Evolutionary conservation across 1,140 invertebrate genomes (phyloP).

Genomic region (Pteromalus puparum): DNA sequence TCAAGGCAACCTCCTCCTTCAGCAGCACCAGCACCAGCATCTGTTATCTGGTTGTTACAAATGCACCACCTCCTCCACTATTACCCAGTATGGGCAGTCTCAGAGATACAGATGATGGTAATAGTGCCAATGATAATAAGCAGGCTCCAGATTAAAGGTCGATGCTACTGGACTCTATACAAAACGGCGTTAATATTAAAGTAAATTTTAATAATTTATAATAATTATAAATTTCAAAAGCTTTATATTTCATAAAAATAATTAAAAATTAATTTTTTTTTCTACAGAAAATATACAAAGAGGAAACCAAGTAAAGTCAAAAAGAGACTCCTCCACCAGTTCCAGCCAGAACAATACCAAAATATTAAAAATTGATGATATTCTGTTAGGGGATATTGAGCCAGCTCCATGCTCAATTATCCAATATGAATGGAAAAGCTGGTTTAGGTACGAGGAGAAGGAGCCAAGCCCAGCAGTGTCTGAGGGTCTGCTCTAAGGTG

Average conservation of each 20-base stretch:
- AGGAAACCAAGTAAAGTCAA: slow-evolving; percentile 66
- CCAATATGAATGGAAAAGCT: too few relatives aligned
- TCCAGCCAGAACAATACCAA: too few relatives aligned
- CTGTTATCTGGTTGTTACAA: slow-evolving; percentile 60
- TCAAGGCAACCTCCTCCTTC: slow-evolving; percentile 69
- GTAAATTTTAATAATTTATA: slow-evolving; percentile 65
- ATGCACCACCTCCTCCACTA: slow-evolving; percentile 73
- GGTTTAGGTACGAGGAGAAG: too few relatives aligned
- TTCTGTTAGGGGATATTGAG: too few relatives aligned
- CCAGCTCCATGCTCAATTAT: too few relatives aligned
- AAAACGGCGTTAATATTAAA: slow-evolving; percentile 81
- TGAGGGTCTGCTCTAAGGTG: too few relatives aligned
- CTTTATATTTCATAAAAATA: slow-evolving; percentile 8
- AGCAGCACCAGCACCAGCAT: slow-evolving; percentile 65
- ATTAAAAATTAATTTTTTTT: slow-evolving; percentile 9
- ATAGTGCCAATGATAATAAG: slow-evolving; percentile 60
- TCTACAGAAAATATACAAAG: slow-evolving; percentile 78
- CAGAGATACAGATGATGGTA: slow-evolving; percentile 59
- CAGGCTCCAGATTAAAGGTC: slow-evolving; percentile 76
- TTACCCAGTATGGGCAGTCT: slow-evolving; percentile 62
- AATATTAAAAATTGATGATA: too few relatives aligned
- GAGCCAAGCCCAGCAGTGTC: too few relatives aligned
- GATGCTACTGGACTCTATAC: slow-evolving; percentile 86
- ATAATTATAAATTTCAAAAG: slow-evolving; percentile 38
- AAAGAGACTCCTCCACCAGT: too few relatives aligned